Evolutionary conservation across 2,888 invertebrate genomes (phyloP).

Genomic region (Emmelina monodactyla): DNA sequence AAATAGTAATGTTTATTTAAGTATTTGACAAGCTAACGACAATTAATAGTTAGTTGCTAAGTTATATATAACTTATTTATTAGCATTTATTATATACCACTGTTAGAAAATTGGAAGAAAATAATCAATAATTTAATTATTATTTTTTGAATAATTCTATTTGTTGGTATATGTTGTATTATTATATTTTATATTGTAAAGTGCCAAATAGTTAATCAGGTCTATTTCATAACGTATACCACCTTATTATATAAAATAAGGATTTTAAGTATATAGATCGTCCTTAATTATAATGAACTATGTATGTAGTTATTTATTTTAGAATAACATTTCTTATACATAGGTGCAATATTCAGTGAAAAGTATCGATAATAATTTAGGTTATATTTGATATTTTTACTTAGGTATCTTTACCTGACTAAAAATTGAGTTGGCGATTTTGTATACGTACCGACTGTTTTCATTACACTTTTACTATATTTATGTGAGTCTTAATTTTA

Average conservation of each 20-base stretch:
- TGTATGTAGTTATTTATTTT: constrained; percentile 55
- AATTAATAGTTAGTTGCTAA: too few relatives aligned
- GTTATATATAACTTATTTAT: too few relatives aligned
- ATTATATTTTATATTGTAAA: neutral
- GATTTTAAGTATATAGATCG: constrained; percentile 45
- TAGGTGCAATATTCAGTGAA: constrained; percentile 32
- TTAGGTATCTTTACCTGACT: constrained; percentile 3
- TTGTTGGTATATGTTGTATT: neutral
- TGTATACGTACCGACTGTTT: too few relatives aligned
- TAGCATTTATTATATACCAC: too few relatives aligned
- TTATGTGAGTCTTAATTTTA: too few relatives aligned
- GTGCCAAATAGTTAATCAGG: neutral
- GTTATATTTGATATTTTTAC: constrained; percentile 3
- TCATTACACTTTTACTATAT: too few relatives aligned
- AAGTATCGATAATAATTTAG: constrained; percentile 16
- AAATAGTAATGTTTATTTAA: too few relatives aligned
- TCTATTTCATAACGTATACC: constrained; percentile 39
- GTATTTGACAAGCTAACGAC: too few relatives aligned
- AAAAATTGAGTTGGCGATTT: neutral
- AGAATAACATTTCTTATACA: constrained; percentile 44
- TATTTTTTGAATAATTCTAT: neutral
- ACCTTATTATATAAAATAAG: constrained; percentile 57
- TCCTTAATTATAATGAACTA: constrained; percentile 27
- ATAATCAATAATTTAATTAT: neutral
- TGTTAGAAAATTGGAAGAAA: too few relatives aligned